Evolutionary conservation across 2,113 vertebrate genomes (phyloP).

Genomic region (Lophochroa leadbeateri): DNA sequence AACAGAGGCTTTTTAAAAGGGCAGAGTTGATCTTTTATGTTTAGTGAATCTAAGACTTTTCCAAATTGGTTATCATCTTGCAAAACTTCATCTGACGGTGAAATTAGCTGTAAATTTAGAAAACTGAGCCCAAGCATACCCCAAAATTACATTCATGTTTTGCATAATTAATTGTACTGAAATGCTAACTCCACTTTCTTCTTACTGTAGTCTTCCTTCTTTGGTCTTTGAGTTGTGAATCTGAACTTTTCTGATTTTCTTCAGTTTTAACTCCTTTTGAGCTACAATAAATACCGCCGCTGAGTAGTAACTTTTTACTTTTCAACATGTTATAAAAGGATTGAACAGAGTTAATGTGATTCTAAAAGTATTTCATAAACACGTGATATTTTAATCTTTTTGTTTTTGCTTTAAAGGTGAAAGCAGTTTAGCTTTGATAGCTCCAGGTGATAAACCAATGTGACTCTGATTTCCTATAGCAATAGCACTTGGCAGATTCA

Average conservation of each 20-base stretch:
- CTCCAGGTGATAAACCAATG: slow-evolving; percentile 69
- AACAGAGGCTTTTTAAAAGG: background rate
- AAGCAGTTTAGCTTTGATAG: slow-evolving; percentile 57
- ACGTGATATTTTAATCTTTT: slow-evolving; percentile 45
- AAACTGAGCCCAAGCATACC: background rate
- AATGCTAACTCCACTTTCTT: background rate
- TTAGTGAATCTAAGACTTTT: background rate
- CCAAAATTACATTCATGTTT: background rate
- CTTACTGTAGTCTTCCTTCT: background rate
- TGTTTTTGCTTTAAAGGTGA: slow-evolving; percentile 49
- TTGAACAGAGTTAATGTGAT: background rate
- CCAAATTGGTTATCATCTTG: background rate
- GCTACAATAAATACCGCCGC: background rate
- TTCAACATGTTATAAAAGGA: background rate
- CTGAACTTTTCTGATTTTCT: background rate
- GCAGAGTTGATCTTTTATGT: background rate
- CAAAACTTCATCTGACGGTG: background rate
- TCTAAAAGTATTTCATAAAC: slow-evolving; percentile 38
- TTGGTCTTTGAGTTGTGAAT: background rate
- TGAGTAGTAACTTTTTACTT: background rate
- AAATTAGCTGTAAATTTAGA: background rate
- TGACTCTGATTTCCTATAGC: slow-evolving; percentile 73
- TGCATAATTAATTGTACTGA: background rate
- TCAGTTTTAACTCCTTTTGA: background rate
- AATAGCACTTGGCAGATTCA: slow-evolving; percentile 74